Conservation (phyloP, 2,797 vertebrate genomes). For the Crocodylus rhombifer region DNA sequence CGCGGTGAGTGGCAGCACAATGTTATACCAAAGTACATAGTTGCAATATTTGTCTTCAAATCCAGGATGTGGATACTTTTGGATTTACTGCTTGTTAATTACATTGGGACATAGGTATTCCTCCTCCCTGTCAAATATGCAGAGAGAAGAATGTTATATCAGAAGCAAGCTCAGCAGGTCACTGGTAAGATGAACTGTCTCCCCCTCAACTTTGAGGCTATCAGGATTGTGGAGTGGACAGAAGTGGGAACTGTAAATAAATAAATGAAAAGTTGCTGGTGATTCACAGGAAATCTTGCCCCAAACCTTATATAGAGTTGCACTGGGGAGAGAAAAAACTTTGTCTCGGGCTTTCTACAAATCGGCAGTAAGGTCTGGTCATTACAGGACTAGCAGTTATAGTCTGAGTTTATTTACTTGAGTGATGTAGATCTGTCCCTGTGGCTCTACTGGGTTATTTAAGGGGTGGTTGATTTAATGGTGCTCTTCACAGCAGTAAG, state of each 20-base stretch:
- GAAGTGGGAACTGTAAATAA: neutral
- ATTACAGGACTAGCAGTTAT: neutral
- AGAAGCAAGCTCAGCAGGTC: neutral
- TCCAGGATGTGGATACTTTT: neutral
- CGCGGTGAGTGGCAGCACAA: neutral
- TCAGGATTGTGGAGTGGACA: neutral
- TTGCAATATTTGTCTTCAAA: neutral
- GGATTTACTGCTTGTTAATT: neutral
- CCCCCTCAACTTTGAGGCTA: neutral
- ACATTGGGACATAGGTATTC: neutral
- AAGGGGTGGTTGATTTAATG: neutral
- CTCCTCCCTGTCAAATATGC: neutral
- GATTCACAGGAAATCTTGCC: no score
- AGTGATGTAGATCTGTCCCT: neutral
- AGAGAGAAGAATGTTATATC: neutral
- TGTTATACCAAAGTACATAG: neutral
- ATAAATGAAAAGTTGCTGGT: neutral
- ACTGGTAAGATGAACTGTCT: neutral
- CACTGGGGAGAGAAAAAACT: neutral
- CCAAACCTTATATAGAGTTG: neutral
- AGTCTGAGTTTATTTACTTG: neutral
- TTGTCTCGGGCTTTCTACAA: neutral
- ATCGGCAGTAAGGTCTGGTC: neutral
- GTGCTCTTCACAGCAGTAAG: neutral
- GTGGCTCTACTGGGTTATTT: neutral